Evolutionary conservation across 2,888 invertebrate species (phyloP).

Genomic region (Deilephila elpenor): DNA sequence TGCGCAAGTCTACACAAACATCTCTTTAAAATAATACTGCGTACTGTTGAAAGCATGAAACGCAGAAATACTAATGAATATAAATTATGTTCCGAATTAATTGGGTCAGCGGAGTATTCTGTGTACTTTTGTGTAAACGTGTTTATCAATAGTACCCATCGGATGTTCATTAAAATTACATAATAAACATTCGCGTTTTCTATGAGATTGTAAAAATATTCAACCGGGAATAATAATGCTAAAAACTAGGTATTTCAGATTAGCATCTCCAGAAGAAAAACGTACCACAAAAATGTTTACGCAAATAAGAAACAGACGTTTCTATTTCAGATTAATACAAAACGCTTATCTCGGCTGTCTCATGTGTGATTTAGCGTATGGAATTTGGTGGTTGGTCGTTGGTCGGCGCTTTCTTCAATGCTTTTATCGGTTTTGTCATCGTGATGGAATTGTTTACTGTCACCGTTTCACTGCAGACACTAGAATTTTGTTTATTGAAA

Average conservation of each 20-base stretch:
- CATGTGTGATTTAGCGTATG: neutral
- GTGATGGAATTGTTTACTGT: neutral
- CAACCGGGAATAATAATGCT: too few relatives aligned
- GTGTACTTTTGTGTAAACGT: neutral
- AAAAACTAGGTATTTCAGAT: neutral
- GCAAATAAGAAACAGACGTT: constrained; percentile 10
- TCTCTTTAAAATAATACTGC: neutral
- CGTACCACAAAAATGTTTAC: constrained; percentile 8
- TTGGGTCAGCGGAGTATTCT: neutral
- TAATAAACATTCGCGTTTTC: neutral
- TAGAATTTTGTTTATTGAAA: neutral
- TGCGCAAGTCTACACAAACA: neutral
- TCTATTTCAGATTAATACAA: constrained; percentile 17
- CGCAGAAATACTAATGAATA: neutral
- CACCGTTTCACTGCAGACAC: neutral
- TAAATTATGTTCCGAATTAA: constrained; percentile 5
- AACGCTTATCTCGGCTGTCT: constrained; percentile 13
- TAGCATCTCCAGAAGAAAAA: neutral
- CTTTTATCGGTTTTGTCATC: constrained; percentile 12
- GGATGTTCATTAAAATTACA: neutral
- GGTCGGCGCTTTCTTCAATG: neutral
- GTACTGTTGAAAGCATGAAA: neutral
- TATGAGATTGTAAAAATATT: neutral
- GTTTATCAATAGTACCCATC: neutral
- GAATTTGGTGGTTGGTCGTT: neutral